Conservation (phyloP, 2,113 vertebrate genomes). For the Periophthalmus modestus region DNA sequence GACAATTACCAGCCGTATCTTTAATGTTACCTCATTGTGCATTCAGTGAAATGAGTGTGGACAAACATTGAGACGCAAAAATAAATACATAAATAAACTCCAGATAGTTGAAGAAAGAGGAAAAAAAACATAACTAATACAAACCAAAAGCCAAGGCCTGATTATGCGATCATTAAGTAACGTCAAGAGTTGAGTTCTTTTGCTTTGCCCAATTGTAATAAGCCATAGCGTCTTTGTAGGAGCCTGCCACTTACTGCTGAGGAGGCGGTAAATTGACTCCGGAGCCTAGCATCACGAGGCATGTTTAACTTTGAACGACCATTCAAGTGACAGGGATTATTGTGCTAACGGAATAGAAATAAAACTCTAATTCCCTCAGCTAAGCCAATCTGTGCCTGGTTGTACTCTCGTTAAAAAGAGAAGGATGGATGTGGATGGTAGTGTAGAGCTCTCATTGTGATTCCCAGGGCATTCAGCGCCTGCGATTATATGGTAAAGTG, state of each 20-base stretch:
- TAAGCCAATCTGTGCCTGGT: conserved; percentile 80
- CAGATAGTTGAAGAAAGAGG: conserved; percentile 30
- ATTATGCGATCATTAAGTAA: conserved; percentile 31
- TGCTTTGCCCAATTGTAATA: conserved; percentile 39
- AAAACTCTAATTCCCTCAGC: conserved; percentile 82
- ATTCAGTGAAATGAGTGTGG: neutral
- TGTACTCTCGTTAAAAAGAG: conserved; percentile 83
- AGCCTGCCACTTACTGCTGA: conserved; percentile 72
- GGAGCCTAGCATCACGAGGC: conserved; percentile 69
- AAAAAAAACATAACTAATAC: conserved; percentile 60
- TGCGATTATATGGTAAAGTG: conserved; percentile 68
- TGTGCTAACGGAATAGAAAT: conserved; percentile 81
- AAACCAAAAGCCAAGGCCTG: conserved; percentile 22
- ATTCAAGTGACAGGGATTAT: conserved; percentile 84
- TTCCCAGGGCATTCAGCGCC: conserved; percentile 81
- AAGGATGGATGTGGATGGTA: conserved; percentile 15
- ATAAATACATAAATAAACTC: conserved; percentile 44
- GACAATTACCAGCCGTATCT: neutral
- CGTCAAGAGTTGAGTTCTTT: conserved; percentile 50
- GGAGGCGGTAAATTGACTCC: conserved; percentile 58
- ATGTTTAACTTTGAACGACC: conserved; percentile 83
- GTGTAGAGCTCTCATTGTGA: conserved; percentile 73
- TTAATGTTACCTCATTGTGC: conserved; percentile 4
- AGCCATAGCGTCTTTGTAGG: conserved; percentile 71
- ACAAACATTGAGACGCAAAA: conserved; percentile 34